These are phyloP conservation scores for Labeo rohita DNA, from an alignment of 2,113 vertebrate species.

Conservation along the genomic window DNA sequence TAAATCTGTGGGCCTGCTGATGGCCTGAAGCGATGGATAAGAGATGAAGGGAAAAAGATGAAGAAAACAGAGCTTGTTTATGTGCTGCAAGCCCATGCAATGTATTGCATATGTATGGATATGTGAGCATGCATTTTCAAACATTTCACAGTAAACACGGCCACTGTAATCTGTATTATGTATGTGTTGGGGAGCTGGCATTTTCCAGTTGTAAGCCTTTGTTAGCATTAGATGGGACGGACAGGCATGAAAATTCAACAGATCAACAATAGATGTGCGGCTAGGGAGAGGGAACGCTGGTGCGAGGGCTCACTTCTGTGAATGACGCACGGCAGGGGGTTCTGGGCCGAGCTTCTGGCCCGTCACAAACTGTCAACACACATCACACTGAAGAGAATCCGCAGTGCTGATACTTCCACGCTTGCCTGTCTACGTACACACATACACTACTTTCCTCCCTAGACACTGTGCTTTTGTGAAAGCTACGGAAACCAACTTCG, in stretches of 20 bases:
- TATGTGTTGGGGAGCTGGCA: neutral
- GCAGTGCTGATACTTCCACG: neutral
- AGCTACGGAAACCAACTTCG: constrained; percentile 20
- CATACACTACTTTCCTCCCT: neutral
- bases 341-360: neutral
- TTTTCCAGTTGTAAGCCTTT: constrained; percentile 3
- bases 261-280: constrained; percentile 36
- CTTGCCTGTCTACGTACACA: neutral
- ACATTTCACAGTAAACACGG: constrained; percentile 7
- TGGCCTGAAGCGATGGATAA: neutral
- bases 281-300: neutral
- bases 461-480: constrained; percentile 1
- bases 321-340: neutral
- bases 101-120: neutral
- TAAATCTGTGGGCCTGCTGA: constrained; percentile 4
- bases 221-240: constrained; percentile 15
- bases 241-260: constrained; percentile 26
- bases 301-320: neutral
- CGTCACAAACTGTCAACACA: constrained; percentile 35
- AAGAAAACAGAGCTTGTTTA: constrained; percentile 14
- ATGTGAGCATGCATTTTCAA: neutral
- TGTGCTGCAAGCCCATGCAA: neutral
- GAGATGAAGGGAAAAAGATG: neutral
- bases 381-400: constrained; percentile 20
- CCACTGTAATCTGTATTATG: constrained; percentile 24